phyloP scores from a whole-genome alignment of 1,140 invertebrate genomes.

The Yoshiicerus persimilis region DNA sequence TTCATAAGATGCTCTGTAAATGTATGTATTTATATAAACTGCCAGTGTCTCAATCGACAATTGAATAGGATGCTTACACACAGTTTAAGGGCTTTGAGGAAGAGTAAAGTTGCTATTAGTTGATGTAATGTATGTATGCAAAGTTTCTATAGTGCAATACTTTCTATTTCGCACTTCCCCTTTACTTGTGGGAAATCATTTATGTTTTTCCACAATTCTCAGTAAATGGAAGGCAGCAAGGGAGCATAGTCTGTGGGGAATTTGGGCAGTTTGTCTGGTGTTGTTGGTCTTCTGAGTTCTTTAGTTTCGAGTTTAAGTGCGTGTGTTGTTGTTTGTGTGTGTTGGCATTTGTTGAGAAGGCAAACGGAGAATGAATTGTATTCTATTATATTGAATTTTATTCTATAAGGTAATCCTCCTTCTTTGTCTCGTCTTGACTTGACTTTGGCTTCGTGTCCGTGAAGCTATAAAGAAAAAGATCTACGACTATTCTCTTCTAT shows the following conservation, averaged over 20 bases:
- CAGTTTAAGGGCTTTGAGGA: background rate
- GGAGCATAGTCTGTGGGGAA: background rate
- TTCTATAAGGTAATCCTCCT: background rate
- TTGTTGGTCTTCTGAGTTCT: background rate
- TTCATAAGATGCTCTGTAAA: background rate
- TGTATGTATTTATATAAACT: background rate
- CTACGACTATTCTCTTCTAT: background rate
- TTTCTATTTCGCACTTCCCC: background rate
- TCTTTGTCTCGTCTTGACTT: background rate
- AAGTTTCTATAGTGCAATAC: background rate
- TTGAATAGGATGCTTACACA: background rate
- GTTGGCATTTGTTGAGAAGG: background rate
- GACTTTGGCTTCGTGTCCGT: background rate
- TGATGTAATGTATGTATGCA: background rate
- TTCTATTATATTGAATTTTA: background rate
- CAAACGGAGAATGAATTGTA: background rate
- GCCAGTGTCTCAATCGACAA: background rate
- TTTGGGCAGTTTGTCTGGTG: background rate
- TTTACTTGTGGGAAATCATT: slow-evolving; percentile 9
- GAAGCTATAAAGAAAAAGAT: background rate
- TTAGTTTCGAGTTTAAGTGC: background rate
- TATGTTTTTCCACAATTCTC: background rate
- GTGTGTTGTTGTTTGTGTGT: background rate
- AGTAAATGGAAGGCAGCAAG: background rate
- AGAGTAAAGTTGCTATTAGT: background rate